phyloP scores from a whole-genome alignment of 2,888 invertebrate species.

The Busseola fusca region DNA sequence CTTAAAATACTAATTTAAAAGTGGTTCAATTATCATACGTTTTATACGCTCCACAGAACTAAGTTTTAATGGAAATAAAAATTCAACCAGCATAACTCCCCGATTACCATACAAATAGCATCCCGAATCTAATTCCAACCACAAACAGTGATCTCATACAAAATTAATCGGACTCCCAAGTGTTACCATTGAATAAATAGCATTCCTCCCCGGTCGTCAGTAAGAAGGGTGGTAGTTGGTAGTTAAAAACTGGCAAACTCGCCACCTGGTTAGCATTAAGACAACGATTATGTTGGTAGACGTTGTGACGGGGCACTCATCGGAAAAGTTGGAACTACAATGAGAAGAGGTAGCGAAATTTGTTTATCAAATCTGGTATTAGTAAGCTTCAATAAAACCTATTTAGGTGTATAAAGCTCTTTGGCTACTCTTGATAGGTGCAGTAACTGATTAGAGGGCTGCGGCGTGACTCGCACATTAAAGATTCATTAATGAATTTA shows the following conservation, averaged over 20 bases:
- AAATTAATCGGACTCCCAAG: constrained; percentile 54
- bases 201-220: constrained; percentile 49
- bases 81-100: constrained; percentile 8
- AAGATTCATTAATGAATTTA: background rate
- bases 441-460: background rate
- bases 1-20: background rate
- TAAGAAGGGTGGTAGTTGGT: constrained; percentile 39
- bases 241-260: constrained; percentile 59
- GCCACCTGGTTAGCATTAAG: constrained; percentile 68
- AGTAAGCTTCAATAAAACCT: background rate
- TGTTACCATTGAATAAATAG: constrained; percentile 57
- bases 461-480: background rate
- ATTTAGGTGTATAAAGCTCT: background rate
- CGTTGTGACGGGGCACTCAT: constrained; percentile 13
- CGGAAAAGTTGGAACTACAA: background rate
- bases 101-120: constrained; percentile 46
- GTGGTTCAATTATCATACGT: background rate
- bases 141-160: constrained; percentile 49
- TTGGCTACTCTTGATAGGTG: background rate
- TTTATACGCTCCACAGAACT: background rate
- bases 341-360: constrained; percentile 24
- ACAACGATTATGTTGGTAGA: constrained; percentile 35
- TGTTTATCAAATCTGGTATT: background rate
- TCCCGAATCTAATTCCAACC: constrained; percentile 36
- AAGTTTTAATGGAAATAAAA: constrained; percentile 29